phyloP scores from a whole-genome alignment of 2,113 vertebrate genomes.

The Erythrolamprus reginae region DNA sequence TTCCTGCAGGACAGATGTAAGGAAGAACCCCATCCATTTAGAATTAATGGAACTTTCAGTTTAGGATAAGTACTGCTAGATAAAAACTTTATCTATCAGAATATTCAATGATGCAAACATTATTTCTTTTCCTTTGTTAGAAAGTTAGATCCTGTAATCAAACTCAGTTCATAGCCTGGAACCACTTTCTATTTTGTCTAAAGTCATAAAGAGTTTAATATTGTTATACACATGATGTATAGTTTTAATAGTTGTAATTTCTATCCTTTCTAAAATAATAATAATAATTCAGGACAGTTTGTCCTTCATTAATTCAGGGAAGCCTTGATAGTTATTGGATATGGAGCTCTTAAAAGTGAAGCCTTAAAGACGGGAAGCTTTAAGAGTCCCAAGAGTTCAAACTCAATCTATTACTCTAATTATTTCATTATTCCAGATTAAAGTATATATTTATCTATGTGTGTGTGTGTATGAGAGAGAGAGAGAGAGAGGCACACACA shows the following conservation, averaged over 20 bases:
- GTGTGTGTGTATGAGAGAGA: neutral
- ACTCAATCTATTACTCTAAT: neutral
- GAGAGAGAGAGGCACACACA: too few relatives aligned
- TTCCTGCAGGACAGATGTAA: neutral
- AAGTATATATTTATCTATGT: neutral
- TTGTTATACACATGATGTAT: neutral
- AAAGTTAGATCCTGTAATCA: neutral
- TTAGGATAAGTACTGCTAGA: neutral
- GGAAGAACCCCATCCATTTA: neutral
- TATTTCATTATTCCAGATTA: neutral
- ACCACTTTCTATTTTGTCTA: neutral
- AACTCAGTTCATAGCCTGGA: neutral
- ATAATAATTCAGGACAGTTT: neutral
- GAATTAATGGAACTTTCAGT: neutral
- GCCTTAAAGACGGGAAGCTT: neutral
- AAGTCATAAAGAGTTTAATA: neutral
- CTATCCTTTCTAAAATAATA: neutral
- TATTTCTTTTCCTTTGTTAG: neutral
- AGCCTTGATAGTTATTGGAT: neutral
- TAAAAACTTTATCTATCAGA: neutral
- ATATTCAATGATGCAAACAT: neutral
- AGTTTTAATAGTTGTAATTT: neutral
- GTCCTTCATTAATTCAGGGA: neutral
- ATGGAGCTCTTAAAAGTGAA: neutral
- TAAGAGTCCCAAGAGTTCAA: neutral